phyloP scores from a whole-genome alignment of 2,113 vertebrate genomes.

The Dicrurus megarhynchus region DNA sequence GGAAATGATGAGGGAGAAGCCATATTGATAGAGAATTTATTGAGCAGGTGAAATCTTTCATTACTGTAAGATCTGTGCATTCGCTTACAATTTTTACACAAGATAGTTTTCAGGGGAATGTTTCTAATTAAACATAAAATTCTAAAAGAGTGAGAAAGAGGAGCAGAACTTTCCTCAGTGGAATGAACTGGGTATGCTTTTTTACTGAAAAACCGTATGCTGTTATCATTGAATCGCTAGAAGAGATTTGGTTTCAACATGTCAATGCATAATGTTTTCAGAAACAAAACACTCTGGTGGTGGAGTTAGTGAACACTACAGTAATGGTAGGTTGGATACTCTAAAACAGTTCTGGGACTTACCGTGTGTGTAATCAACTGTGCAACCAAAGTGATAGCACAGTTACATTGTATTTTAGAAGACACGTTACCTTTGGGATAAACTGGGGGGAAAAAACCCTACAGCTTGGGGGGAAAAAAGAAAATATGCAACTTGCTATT shows the following conservation, averaged over 20 bases:
- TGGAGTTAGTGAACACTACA: background rate
- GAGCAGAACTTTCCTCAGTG: background rate
- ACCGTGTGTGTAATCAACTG: background rate
- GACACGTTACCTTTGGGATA: background rate
- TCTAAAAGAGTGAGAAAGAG: background rate
- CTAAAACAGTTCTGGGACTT: background rate
- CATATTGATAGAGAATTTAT: background rate
- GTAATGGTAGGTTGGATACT: background rate
- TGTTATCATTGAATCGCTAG: background rate
- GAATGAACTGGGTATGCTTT: background rate
- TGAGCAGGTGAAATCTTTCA: background rate
- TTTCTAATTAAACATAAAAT: background rate
- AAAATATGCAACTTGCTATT: background rate
- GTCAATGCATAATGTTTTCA: background rate
- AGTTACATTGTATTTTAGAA: background rate
- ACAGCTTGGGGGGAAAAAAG: accelerated
- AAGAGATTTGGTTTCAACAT: background rate
- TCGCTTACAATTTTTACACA: background rate
- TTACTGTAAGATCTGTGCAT: background rate
- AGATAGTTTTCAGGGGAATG: background rate
- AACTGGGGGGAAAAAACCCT: accelerated
- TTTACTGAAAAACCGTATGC: background rate
- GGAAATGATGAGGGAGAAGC: background rate
- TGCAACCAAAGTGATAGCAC: background rate
- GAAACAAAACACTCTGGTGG: background rate